phyloP scores from a whole-genome alignment of 2,888 invertebrate species.

The Lasioglossum morio region DNA sequence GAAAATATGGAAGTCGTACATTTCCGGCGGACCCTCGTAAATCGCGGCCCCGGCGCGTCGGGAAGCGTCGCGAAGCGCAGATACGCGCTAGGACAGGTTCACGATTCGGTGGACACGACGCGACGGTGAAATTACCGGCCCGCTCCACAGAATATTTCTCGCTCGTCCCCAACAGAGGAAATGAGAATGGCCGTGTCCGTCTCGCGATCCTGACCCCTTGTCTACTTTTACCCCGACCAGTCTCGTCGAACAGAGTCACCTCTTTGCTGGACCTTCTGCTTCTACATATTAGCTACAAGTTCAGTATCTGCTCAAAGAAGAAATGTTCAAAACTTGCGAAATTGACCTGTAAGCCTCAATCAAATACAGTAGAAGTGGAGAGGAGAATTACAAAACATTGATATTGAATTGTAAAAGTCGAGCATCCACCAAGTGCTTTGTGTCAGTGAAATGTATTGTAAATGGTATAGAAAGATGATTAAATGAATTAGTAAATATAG shows the following conservation, averaged over 20 bases:
- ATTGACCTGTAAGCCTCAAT: too few species aligned
- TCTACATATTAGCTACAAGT: too few species aligned
- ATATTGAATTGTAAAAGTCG: too few species aligned
- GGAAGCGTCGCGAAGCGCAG: not conserved
- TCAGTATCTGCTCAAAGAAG: too few species aligned
- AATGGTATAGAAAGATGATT: not conserved
- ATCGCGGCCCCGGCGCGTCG: constrained; percentile 33
- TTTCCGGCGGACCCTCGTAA: constrained; percentile 63
- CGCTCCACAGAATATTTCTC: constrained; percentile 44
- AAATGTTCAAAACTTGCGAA: too few species aligned
- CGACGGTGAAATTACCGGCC: constrained; percentile 45
- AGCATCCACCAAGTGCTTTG: too few species aligned
- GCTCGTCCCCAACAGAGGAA: constrained; percentile 44
- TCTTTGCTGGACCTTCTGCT: not conserved
- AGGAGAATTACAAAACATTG: too few species aligned
- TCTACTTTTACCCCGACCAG: not conserved
- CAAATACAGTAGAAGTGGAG: too few species aligned
- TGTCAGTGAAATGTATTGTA: too few species aligned
- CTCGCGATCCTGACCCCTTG: constrained; percentile 12
- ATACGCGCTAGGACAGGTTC: constrained; percentile 31
- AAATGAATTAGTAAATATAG: not conserved
- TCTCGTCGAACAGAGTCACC: not conserved
- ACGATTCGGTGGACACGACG: constrained; percentile 52
- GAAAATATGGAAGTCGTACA: constrained; percentile 65
- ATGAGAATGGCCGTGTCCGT: constrained; percentile 28